These are phyloP conservation scores for Notodonta dromedarius DNA, from an alignment of 2,888 invertebrate species.

Conservation along the genomic window DNA sequence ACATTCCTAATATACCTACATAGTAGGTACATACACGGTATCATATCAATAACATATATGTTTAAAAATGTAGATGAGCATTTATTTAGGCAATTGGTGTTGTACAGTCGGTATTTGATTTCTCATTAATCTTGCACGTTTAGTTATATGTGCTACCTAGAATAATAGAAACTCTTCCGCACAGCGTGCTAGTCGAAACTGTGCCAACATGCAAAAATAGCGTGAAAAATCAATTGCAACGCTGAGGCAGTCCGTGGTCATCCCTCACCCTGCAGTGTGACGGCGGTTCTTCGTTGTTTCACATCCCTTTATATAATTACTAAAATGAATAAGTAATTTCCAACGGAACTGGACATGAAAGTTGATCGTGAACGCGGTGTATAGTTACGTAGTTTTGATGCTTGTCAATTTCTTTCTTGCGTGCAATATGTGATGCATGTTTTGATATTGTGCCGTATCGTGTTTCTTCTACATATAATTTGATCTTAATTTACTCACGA, in stretches of 20 bases:
- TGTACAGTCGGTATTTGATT: not conserved
- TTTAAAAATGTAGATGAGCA: not conserved
- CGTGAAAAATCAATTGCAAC: constrained; percentile 75
- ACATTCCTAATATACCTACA: too few species aligned
- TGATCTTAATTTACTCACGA: constrained; percentile 10
- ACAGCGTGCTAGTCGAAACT: constrained; percentile 47
- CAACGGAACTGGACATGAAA: constrained; percentile 19
- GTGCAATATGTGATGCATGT: constrained; percentile 57
- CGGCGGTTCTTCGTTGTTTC: constrained; percentile 57
- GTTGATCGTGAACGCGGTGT: constrained; percentile 22
- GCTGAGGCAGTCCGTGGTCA: constrained; percentile 54
- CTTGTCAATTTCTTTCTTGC: constrained; percentile 46
- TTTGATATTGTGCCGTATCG: constrained; percentile 39
- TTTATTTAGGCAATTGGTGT: not conserved
- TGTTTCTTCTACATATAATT: constrained; percentile 22
- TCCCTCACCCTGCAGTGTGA: constrained; percentile 64
- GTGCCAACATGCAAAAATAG: constrained; percentile 78
- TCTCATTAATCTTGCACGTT: not conserved
- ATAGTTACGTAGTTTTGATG: constrained; percentile 36
- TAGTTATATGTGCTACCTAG: not conserved
- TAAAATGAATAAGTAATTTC: not conserved
- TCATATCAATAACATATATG: too few species aligned
- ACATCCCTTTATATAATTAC: constrained; percentile 45
- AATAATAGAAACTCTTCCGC: not conserved
- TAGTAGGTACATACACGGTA: too few species aligned